Conservation (phyloP, 2,113 vertebrate species). For the Trichechus manatus region DNA sequence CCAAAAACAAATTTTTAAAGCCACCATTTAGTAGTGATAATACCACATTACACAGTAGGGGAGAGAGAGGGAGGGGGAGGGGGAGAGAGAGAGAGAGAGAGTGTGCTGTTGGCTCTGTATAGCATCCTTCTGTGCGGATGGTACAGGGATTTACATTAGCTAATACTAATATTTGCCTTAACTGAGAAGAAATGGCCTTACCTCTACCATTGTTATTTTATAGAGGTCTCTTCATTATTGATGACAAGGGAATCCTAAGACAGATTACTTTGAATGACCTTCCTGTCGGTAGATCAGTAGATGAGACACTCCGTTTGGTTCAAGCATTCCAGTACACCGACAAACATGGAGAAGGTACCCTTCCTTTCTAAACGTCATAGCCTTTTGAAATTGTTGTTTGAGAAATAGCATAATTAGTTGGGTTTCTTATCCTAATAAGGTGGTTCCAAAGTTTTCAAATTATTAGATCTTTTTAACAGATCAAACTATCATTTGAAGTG, state of each 20-base stretch:
- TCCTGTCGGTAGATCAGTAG: slow-evolving; percentile 97
- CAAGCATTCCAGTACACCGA: slow-evolving; percentile 99
- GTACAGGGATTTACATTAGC: slow-evolving; percentile 17
- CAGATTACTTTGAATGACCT: slow-evolving; percentile 99
- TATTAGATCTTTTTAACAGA: slow-evolving; percentile 52
- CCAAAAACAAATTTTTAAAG: slow-evolving; percentile 57
- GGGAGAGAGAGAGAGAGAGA: too few relatives aligned
- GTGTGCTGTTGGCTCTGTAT: not conserved
- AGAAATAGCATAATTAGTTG: slow-evolving; percentile 1
- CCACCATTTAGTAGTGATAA: not conserved
- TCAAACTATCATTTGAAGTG: slow-evolving; percentile 48
- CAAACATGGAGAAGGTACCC: slow-evolving; percentile 96
- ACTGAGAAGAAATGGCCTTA: not conserved
- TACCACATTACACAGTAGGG: not conserved
- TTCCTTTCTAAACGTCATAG: not conserved
- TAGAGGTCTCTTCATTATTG: slow-evolving; percentile 98
- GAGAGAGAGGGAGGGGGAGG: too few relatives aligned
- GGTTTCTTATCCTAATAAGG: slow-evolving; percentile 57
- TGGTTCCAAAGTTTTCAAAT: slow-evolving; percentile 32
- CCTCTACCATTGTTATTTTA: slow-evolving; percentile 51
- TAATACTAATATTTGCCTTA: slow-evolving; percentile 24
- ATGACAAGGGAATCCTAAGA: slow-evolving; percentile 94
- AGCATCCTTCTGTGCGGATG: not conserved
- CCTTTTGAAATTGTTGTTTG: slow-evolving; percentile 28
- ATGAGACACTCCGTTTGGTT: slow-evolving; percentile 96